Percentiles rank a stretch among this genome's conserved stretches.
These are phyloP conservation scores for Brotula barbata DNA, from an alignment of 2,797 vertebrate species.

Conservation along the genomic window DNA sequence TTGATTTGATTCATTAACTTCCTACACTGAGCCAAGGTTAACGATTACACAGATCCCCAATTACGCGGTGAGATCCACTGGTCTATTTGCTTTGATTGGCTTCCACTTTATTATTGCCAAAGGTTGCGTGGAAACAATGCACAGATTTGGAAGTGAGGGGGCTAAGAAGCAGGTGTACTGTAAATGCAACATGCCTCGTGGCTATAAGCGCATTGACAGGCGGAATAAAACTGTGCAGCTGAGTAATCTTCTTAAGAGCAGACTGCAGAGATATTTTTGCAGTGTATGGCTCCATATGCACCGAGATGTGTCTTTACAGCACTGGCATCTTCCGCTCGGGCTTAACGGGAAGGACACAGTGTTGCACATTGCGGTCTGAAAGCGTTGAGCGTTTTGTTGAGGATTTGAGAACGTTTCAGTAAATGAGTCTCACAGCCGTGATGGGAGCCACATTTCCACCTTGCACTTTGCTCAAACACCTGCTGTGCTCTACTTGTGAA, in stretches of 20 bases:
- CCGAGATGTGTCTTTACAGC: slow-evolving; percentile 31
- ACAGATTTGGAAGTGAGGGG: slow-evolving; percentile 52
- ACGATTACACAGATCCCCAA: slow-evolving; percentile 96
- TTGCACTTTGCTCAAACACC: slow-evolving; percentile 73
- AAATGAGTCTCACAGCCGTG: slow-evolving; percentile 66
- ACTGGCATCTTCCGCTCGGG: slow-evolving; percentile 37
- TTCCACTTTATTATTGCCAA: slow-evolving; percentile 83
- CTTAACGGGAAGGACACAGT: slow-evolving; percentile 55
- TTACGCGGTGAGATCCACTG: slow-evolving; percentile 85
- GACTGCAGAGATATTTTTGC: slow-evolving; percentile 32
- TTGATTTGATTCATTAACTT: slow-evolving; percentile 99
- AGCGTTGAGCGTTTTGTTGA: slow-evolving; percentile 42
- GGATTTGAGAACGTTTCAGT: slow-evolving; percentile 66
- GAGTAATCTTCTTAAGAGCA: slow-evolving; percentile 58
- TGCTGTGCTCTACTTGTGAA: slow-evolving; percentile 72
- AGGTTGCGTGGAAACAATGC: slow-evolving; percentile 72
- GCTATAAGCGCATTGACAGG: slow-evolving; percentile 58
- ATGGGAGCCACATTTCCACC: slow-evolving; percentile 64
- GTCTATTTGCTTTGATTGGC: slow-evolving; percentile 87
- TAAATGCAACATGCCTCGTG: slow-evolving; percentile 50
- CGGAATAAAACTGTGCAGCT: slow-evolving; percentile 65
- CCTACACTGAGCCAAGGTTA: slow-evolving; percentile 94
- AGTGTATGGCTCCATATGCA: slow-evolving; percentile 25
- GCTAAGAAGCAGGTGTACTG: slow-evolving; percentile 49
- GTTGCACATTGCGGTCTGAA: slow-evolving; percentile 45